Evolutionary conservation across 1,140 invertebrate genomes (phyloP).

Genomic region (Zeugodacus cucurbitae): DNA sequence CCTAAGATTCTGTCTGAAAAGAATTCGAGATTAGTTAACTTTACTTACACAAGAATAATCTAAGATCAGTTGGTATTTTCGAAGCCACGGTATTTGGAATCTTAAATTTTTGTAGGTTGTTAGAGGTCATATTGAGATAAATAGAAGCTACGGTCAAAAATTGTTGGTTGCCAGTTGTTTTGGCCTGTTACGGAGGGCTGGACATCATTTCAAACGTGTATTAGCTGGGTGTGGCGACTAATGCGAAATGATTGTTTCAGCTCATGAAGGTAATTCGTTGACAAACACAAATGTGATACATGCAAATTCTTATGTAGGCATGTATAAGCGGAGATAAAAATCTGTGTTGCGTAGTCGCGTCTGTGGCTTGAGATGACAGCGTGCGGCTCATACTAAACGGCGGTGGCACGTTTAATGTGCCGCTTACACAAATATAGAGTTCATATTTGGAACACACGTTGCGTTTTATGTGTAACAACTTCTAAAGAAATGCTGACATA

Average conservation of each 20-base stretch:
- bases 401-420: slow-evolving; percentile 5
- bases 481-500: slow-evolving; percentile 30
- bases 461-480: slow-evolving; percentile 47
- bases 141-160: too few relatives aligned
- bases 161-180: too few relatives aligned
- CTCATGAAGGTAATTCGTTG: not conserved
- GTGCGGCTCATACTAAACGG: not conserved
- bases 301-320: not conserved
- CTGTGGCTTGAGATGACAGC: not conserved
- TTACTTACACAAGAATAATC: too few relatives aligned
- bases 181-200: too few relatives aligned
- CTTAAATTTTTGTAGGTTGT: too few relatives aligned
- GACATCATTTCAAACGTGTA: not conserved
- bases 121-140: too few relatives aligned
- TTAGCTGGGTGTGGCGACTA: not conserved
- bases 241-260: not conserved
- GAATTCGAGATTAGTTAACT: too few relatives aligned
- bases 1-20: too few relatives aligned
- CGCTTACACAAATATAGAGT: not conserved
- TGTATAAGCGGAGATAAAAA: not conserved
- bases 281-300: not conserved
- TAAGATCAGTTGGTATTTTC: too few relatives aligned
- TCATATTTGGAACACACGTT: slow-evolving; percentile 38
- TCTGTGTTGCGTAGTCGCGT: not conserved
- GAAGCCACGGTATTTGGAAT: too few relatives aligned